Conservation (phyloP, 1,140 invertebrate species). For the Listronotus oregonensis region DNA sequence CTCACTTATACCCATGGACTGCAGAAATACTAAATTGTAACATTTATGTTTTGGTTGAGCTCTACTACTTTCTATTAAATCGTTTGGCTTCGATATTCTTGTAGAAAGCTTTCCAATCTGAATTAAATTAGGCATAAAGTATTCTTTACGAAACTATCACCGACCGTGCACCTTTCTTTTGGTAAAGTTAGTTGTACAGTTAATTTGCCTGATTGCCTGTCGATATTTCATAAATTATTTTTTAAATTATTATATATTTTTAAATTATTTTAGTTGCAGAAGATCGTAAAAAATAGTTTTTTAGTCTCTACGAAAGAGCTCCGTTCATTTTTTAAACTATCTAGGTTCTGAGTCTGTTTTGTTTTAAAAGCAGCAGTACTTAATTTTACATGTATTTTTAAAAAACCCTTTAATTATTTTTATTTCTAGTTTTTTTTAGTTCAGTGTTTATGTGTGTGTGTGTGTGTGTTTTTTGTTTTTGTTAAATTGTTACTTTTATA, state of each 20-base stretch:
- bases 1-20: too few species aligned
- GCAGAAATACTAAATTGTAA: neutral
- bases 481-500: neutral
- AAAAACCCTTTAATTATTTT: neutral
- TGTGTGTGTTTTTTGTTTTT: constrained; percentile 1
- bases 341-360: constrained; percentile 11
- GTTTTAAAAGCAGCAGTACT: constrained; percentile 28
- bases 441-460: too few species aligned
- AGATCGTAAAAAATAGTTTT: neutral
- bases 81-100: constrained; percentile 10
- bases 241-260: too few species aligned
- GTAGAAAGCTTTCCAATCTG: constrained; percentile 30
- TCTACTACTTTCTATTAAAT: constrained; percentile 29
- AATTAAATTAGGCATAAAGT: constrained; percentile 33
- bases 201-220: constrained; percentile 4
- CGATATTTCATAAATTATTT: too few species aligned
- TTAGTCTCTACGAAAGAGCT: neutral
- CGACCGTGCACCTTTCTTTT: constrained; percentile 13
- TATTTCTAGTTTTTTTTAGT: neutral
- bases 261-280: too few species aligned
- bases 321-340: neutral
- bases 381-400: neutral
- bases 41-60: constrained; percentile 10
- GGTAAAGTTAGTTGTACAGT: neutral
- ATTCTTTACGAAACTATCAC: constrained; percentile 22